Base-by-base conservation (phyloP, 64 coral and sea anemone genomes). In the Catalaphyllia jardinei region DNA sequence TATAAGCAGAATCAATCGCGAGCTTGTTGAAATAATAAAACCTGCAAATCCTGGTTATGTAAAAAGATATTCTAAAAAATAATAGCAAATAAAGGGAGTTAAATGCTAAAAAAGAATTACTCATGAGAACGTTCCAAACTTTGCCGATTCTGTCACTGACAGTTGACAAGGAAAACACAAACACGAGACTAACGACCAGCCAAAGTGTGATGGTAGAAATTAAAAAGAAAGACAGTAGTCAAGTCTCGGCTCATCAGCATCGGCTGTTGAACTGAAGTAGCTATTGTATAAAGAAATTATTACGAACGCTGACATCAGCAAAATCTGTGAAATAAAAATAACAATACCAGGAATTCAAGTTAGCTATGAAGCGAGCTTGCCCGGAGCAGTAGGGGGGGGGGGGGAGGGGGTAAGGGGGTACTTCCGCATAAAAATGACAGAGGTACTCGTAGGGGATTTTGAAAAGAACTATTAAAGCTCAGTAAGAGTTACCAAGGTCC, bases 241-340 rank as follows among this genome's bases (percentile, higher is more conserved):
- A 22, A 42, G 74, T 50, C 33, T 19, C 7, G 39, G 1, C 8
- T 52, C 0, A 20, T 50, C 74, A 1, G 20, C 18, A 50, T 77
- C 74, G 22, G 20, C 65, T 69, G 18, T 46, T 52, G 74, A 77
- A 20, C 49, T 77, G 22, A 46, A 77, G 38, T 22, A 77, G 74
- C 39, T 52, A 9, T 46, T 50, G 33, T 77, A 77, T 49, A 77
- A 50, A 22, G 33, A 46, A 20, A 49, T 24, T 22, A 77, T 77
- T 46, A 77, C 24, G 39, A 77, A 77, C 33, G 74, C 74, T 77
- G 74, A 77, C 33, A 77, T 38, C 33, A 77, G 74, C 16, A 77
- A 50, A 50, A 77, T 77, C 74, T 77, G 18, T 42, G 29, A 69
- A 69, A 42, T 31, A 75, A 75, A 17, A 6, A 46, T 8, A 46